Evolutionary conservation across 2,113 vertebrate genomes (phyloP).

Genomic region (Narcine bancroftii): DNA sequence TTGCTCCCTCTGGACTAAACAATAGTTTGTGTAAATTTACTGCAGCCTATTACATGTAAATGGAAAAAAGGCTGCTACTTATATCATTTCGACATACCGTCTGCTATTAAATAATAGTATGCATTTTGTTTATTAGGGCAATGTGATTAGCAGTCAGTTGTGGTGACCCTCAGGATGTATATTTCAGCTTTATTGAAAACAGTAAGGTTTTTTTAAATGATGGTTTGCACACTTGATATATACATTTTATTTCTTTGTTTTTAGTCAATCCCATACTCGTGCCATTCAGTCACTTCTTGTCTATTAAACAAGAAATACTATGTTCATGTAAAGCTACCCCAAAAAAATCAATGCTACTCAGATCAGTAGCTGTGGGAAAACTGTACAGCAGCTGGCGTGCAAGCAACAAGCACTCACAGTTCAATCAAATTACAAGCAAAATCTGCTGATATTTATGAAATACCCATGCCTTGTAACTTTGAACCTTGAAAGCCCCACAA

Average conservation of each 20-base stretch:
- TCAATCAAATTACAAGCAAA: slow-evolving; percentile 80
- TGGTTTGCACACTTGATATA: neutral
- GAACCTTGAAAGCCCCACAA: slow-evolving; percentile 70
- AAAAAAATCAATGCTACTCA: slow-evolving; percentile 76
- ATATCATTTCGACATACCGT: slow-evolving; percentile 26
- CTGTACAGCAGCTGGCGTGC: slow-evolving; percentile 72
- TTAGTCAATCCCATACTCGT: slow-evolving; percentile 50
- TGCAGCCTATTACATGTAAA: slow-evolving; percentile 22
- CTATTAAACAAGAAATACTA: slow-evolving; percentile 81
- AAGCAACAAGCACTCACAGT: slow-evolving; percentile 72
- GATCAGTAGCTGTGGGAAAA: slow-evolving; percentile 78
- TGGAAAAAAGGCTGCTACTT: slow-evolving; percentile 12
- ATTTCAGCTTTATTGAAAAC: neutral
- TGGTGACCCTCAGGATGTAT: neutral
- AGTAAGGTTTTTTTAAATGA: neutral
- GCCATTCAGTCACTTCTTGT: slow-evolving; percentile 77
- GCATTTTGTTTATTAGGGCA: slow-evolving; percentile 10
- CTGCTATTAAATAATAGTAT: slow-evolving; percentile 21
- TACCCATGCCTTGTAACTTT: slow-evolving; percentile 61
- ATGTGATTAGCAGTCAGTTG: slow-evolving; percentile 31
- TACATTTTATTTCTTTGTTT: slow-evolving; percentile 14
- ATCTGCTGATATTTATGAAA: slow-evolving; percentile 80
- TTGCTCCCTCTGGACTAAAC: slow-evolving; percentile 33
- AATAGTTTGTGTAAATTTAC: slow-evolving; percentile 35
- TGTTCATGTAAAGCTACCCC: slow-evolving; percentile 69